Evolutionary conservation across 1,140 invertebrate species (phyloP).

Genomic region (Cotesia chilonis): DNA sequence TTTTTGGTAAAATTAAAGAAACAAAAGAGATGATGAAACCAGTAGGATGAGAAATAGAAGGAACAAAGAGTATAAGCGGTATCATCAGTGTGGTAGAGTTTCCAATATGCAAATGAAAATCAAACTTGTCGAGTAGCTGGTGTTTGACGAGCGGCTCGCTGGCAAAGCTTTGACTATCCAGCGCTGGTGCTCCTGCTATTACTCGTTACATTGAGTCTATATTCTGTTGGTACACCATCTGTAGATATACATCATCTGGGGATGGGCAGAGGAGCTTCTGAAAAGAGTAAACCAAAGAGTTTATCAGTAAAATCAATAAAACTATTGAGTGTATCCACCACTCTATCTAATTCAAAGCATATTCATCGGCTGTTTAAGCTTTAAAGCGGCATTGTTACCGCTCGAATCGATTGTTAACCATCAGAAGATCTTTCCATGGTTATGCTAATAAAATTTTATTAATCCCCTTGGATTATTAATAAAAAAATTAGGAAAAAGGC

Average conservation of each 20-base stretch:
- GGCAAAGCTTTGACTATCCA: conserved; percentile 8
- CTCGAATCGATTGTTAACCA: neutral
- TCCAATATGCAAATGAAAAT: conserved; percentile 33
- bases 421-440: no score
- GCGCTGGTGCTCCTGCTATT: no score
- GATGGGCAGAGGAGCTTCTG: neutral
- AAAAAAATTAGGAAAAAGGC: no score
- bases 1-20: no score
- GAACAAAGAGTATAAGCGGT: no score
- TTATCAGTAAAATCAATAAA: neutral
- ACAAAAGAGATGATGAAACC: no score
- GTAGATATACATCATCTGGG: neutral
- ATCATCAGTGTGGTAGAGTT: conserved; percentile 33
- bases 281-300: neutral
- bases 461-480: no score
- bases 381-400: neutral
- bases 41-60: no score
- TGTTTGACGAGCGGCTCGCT: conserved; percentile 19
- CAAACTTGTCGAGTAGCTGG: conserved; percentile 26
- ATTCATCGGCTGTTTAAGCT: conserved; percentile 2
- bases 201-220: conserved; percentile 12
- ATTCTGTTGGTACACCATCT: neutral
- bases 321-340: no score
- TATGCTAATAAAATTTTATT: no score
- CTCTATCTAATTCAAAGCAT: neutral